Base-by-base conservation (phyloP, 1,140 invertebrate genomes). In the Apis cerana region DNA sequence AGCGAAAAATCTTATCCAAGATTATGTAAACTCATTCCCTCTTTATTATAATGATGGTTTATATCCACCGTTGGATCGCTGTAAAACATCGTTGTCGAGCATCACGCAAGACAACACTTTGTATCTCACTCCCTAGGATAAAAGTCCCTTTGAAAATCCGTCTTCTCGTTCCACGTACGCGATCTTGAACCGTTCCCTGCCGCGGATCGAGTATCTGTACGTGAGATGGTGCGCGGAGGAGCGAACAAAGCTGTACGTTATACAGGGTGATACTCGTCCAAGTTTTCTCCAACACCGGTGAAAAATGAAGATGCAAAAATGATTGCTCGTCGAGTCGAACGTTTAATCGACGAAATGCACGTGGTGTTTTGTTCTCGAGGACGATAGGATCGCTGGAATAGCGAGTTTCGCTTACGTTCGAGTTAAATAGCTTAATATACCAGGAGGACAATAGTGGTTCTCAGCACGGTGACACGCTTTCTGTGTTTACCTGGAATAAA, bases 391-490 rank as follows among this genome's bases (percentile, higher is more conserved):
- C 81, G 72, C 52, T 62, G 80, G 43, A 48, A 64, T 70, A 43
- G 62, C 69, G 86, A 87, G 77, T 80, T 87, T 84, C 17, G 85
- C 54, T 79, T 54, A 52, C 50, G 74, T 83, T 86, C 80, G 23
- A 71, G 72, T n/a, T 86, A 87, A 87, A 80, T 86, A 84, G 85
- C 61, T 56, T 64, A 64, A 75, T 75, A 71, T n/a, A 69, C 71
- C n/a, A n/a, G 68, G 33, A 43, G 50, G 33, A 50, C 33, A 23
- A 54, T 61, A 65, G 52, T 27, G 86, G 76, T 77, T 80, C 64
- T 64, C 84, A 85, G 58, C 56, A 43, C 23, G 52, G 7, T 21
- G 33, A 48, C n/a, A n/a, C 43, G 19, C 19, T n/a, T 72, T 59
- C n/a, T 43, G 33, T 43, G 33, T 43, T 43, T 43, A 43, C 5